phyloP scores from a whole-genome alignment of 2,888 invertebrate species.

The Himalopsyche japonica region DNA sequence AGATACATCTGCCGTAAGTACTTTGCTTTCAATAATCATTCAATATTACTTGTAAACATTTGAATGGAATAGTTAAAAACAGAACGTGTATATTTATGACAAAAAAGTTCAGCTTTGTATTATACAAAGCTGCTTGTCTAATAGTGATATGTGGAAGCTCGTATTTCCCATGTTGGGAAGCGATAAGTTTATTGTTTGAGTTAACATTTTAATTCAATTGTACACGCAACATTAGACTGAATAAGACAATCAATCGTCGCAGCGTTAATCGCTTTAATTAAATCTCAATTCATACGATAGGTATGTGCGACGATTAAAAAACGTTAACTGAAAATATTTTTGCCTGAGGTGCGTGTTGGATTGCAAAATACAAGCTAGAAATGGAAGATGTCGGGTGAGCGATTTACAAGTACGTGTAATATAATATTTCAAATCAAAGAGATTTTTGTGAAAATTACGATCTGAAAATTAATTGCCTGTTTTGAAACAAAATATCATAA shows the following conservation, averaged over 20 bases:
- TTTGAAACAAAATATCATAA: background rate
- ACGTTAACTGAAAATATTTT: background rate
- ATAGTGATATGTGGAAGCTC: background rate
- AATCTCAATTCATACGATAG: background rate
- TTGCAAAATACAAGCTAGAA: background rate
- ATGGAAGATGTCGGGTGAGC: background rate
- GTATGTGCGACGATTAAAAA: background rate
- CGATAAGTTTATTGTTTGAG: background rate
- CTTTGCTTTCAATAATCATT: no score
- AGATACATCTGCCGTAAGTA: no score
- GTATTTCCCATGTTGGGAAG: background rate
- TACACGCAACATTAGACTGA: background rate
- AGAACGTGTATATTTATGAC: no score
- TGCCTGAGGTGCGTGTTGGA: background rate
- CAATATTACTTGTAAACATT: no score
- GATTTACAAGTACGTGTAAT: background rate
- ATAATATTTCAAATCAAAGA: background rate
- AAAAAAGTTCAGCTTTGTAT: background rate
- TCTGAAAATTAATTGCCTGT: background rate
- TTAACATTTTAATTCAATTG: background rate
- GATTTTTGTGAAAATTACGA: background rate
- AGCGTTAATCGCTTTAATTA: background rate
- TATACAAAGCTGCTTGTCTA: background rate
- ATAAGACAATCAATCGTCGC: background rate
- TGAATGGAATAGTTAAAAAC: no score